These are phyloP conservation scores for Eospalax fontanierii DNA, from an alignment of 2,797 vertebrate genomes.

Conservation along the genomic window DNA sequence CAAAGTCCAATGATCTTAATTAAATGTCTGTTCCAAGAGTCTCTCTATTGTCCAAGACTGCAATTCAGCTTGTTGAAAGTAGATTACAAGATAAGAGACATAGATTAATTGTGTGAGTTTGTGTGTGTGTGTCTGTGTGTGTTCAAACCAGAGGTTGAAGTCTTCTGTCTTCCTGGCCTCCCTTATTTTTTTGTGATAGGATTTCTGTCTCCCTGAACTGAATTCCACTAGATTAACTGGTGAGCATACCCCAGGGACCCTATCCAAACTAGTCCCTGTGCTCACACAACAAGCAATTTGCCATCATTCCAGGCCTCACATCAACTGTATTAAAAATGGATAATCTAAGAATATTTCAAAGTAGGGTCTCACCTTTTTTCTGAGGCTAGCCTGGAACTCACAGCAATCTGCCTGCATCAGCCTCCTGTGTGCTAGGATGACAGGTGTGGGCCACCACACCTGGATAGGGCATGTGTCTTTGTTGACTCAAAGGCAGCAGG, in stretches of 20 bases:
- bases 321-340: conserved; percentile 18
- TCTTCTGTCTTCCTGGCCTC: background rate
- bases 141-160: too few species aligned
- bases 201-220: background rate
- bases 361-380: background rate
- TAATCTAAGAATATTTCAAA: background rate
- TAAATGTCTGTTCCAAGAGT: conserved; percentile 4
- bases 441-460: background rate
- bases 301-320: background rate
- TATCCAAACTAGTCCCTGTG: background rate
- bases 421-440: background rate
- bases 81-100: conserved; percentile 8
- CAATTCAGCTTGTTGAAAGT: background rate
- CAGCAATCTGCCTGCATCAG: background rate
- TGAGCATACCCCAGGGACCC: too few species aligned
- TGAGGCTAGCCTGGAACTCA: background rate
- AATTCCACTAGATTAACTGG: background rate
- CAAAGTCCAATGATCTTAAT: background rate
- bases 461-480: background rate
- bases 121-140: background rate
- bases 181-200: background rate
- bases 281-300: background rate
- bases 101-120: background rate
- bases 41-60: background rate
- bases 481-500: background rate